These are phyloP conservation scores for Homarus americanus DNA, from an alignment of 1,140 invertebrate species.

Conservation along the genomic window DNA sequence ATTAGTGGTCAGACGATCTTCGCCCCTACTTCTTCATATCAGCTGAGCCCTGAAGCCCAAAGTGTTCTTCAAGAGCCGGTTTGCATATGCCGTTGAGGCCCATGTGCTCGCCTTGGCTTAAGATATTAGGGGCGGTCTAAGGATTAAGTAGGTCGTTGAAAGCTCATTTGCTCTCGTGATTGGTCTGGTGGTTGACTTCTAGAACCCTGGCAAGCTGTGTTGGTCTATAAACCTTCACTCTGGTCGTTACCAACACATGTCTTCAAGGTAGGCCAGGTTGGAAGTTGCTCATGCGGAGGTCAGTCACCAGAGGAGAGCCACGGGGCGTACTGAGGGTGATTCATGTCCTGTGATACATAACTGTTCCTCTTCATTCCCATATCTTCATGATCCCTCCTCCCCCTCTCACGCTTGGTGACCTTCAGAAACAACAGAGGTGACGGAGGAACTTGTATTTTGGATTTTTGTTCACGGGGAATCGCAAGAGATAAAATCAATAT, in stretches of 20 bases:
- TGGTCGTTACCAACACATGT: not conserved
- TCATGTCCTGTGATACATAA: constrained; percentile 53
- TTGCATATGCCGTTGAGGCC: constrained; percentile 17
- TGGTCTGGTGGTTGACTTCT: not conserved
- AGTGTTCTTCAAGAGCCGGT: constrained; percentile 13
- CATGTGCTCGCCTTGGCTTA: constrained; percentile 18
- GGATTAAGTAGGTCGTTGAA: constrained; percentile 37
- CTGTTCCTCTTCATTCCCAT: constrained; percentile 43
- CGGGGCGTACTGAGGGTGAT: constrained; percentile 51
- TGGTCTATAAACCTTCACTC: not conserved
- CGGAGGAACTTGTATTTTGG: too few relatives aligned
- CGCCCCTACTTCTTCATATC: not conserved
- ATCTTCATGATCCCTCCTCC: not conserved
- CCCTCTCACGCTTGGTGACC: too few relatives aligned
- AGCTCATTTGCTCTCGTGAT: constrained; percentile 37
- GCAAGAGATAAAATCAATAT: too few relatives aligned
- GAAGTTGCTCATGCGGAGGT: not conserved
- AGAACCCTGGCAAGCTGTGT: not conserved
- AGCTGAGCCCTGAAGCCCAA: not conserved
- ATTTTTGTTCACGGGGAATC: too few relatives aligned
- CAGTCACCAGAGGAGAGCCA: constrained; percentile 15
- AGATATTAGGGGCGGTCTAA: constrained; percentile 35
- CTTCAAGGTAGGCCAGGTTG: not conserved
- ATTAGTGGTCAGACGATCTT: not conserved
- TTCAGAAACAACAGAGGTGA: too few relatives aligned